Conservation (phyloP, 2,113 vertebrate species). For the Rhagologus leucostigma region DNA sequence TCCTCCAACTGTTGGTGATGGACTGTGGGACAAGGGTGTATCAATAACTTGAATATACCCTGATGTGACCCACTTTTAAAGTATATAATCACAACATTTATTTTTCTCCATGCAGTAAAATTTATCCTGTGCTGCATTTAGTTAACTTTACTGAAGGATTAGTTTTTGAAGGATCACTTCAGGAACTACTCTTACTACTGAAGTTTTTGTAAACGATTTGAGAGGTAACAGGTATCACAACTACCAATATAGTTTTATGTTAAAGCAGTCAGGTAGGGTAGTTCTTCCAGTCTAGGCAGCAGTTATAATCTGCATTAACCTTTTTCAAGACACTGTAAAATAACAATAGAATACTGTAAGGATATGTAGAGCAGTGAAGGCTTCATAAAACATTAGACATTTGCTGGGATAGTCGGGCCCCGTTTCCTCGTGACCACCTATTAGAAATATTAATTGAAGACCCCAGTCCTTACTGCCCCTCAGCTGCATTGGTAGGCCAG, state of each 20-base stretch:
- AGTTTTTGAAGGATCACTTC: not conserved
- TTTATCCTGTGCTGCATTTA: not conserved
- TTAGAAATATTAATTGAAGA: not conserved
- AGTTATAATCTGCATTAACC: not conserved
- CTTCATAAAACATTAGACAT: not conserved
- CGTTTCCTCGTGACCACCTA: not conserved
- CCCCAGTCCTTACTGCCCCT: not conserved
- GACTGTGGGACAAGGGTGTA: not conserved
- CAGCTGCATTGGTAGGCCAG: not conserved
- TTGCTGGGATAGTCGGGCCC: not conserved
- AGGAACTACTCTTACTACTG: not conserved
- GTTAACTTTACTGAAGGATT: not conserved
- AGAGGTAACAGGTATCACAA: not conserved
- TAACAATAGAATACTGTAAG: not conserved
- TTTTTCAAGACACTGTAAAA: not conserved
- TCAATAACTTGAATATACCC: not conserved
- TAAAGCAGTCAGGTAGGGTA: not conserved
- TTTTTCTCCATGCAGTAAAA: not conserved
- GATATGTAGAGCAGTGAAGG: not conserved
- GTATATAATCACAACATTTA: not conserved
- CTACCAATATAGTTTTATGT: not conserved
- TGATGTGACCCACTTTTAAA: not conserved
- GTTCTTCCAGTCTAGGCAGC: not conserved
- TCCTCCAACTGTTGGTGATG: not conserved
- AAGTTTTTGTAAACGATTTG: not conserved